Conservation (phyloP, 2,113 vertebrate genomes). For the Rhipidura dahli region DNA sequence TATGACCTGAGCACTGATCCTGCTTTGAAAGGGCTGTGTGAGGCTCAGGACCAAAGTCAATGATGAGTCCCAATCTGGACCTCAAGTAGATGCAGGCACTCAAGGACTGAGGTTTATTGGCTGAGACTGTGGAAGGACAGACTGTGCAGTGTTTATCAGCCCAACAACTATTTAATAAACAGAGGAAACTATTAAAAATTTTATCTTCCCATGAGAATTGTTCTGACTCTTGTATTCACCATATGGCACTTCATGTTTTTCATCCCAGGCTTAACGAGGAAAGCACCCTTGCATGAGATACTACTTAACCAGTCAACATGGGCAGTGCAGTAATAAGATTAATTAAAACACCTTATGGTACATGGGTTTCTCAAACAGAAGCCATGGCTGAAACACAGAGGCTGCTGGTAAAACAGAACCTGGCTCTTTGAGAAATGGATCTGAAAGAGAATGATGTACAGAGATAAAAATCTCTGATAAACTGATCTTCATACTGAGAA, state of each 20-base stretch:
- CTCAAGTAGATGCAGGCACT: not conserved
- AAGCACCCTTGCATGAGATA: not conserved
- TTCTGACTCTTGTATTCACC: not conserved
- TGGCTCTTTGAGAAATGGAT: not conserved
- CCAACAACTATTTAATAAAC: not conserved
- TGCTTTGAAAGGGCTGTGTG: not conserved
- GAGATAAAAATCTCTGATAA: not conserved
- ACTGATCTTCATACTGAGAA: not conserved
- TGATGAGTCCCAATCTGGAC: not conserved
- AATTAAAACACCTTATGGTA: conserved; percentile 35
- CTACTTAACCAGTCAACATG: conserved; percentile 11
- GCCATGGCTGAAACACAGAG: not conserved
- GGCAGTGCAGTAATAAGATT: not conserved
- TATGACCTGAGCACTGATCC: not conserved
- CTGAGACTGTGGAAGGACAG: not conserved
- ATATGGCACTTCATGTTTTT: not conserved
- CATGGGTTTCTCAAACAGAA: not conserved
- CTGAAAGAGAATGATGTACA: not conserved
- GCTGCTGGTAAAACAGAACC: not conserved
- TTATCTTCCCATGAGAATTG: not conserved
- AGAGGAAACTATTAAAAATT: not conserved
- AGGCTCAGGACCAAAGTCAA: not conserved
- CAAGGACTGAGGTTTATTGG: not conserved
- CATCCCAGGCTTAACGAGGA: not conserved
- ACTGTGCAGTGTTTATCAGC: not conserved